These are phyloP conservation scores for Chrosomus eos DNA, from an alignment of 2,797 vertebrate genomes.

Conservation along the genomic window DNA sequence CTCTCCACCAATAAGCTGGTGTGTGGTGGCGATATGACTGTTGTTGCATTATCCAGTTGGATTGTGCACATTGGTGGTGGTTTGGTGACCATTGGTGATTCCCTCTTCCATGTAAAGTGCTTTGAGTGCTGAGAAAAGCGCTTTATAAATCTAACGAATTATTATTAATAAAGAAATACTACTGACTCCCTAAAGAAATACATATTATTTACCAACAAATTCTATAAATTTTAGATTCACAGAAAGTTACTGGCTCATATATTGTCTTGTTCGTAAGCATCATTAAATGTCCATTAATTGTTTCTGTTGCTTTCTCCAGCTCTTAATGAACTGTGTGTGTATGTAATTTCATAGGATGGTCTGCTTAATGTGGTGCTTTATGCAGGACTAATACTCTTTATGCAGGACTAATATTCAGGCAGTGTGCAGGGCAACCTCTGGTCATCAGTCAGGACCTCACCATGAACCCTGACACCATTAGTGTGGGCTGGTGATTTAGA, in stretches of 20 bases:
- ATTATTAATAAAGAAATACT: background rate
- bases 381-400: slow-evolving; percentile 27
- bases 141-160: too few relatives aligned
- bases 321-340: slow-evolving; percentile 6
- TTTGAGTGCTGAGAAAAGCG: too few relatives aligned
- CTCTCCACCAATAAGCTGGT: too few relatives aligned
- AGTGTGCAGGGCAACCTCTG: slow-evolving; percentile 6
- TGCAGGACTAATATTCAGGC: slow-evolving; percentile 30
- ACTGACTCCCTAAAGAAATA: background rate
- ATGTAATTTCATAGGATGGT: background rate
- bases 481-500: slow-evolving; percentile 5
- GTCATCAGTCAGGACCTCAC: slow-evolving; percentile 8
- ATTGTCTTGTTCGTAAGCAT: slow-evolving; percentile 3
- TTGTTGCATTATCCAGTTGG: too few relatives aligned
- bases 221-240: too few relatives aligned
- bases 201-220: background rate
- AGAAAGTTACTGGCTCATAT: background rate
- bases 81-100: too few relatives aligned
- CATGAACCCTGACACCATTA: slow-evolving; percentile 29
- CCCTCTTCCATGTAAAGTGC: too few relatives aligned
- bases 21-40: too few relatives aligned
- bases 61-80: too few relatives aligned
- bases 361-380: slow-evolving; percentile 3
- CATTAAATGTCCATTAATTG: slow-evolving; percentile 21
- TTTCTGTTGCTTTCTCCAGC: slow-evolving; percentile 5